Evolutionary conservation across 2,113 vertebrate species (phyloP), one percentile per base, ranked within the genome.

Genomic region (Chaetura pelagica): DNA sequence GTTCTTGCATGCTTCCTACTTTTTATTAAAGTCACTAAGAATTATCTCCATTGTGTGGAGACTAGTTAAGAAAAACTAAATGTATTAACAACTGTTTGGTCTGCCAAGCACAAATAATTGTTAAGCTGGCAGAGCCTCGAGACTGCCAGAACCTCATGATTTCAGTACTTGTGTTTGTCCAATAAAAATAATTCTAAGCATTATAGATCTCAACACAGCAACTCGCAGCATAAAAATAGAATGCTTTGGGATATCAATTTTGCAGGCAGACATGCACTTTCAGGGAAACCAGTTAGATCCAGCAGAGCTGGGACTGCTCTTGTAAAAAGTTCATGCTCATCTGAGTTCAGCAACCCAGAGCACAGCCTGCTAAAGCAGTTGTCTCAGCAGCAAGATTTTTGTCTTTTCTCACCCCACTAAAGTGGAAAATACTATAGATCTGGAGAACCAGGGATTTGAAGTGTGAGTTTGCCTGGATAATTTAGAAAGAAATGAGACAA

Each of bases 161-260:
- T 89, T 94, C n/a, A 52, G 67, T 55, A 19, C 78, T 94, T 82
- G 61, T 83, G 55, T 95, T 90, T 93, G 88, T 72, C 93, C 94
- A 97, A 58, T 96, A 73, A 93, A 83, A 95, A 93, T 64, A 68
- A 67, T 87, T 73, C 84, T 83, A 88, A 88, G 58, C 79, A 68
- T 84, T 80, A 80, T 40, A 90, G 74, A 87, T 88, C 88, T 90
- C 68, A 73, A 79, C 83, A 48, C 55, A 24, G 81, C 79, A 93
- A 94, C 83, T 18, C 8, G 0, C 46, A 29, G 66, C 79, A 92
- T 61, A 97, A 97, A 97, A 97, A 96, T 85, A 97, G 92, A 90
- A 91, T 52, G 58, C 66, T 87, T 79, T 61, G 42, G 76, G 90
- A 92, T 88, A 62, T 89, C 91, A 71, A 52, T 78, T 71, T 85